phyloP scores from a whole-genome alignment of 2,888 invertebrate genomes.

The Ichneumoninae sp. region DNA sequence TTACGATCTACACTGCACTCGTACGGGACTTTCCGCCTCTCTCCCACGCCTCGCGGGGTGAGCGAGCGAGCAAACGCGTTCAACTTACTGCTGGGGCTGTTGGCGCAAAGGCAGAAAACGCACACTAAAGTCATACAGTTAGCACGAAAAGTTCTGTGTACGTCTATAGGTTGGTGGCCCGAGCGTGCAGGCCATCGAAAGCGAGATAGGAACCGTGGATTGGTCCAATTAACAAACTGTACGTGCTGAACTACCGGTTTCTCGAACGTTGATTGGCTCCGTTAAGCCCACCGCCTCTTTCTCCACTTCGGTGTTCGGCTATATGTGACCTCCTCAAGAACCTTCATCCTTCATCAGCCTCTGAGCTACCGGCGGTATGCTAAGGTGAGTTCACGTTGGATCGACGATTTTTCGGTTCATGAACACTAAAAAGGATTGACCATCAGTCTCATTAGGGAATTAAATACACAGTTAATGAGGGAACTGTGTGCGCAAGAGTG shows the following conservation, averaged over 20 bases:
- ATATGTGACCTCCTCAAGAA: not conserved
- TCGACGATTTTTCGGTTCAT: not conserved
- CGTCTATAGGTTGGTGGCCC: constrained; percentile 1
- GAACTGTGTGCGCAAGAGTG: not conserved
- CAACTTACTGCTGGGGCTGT: constrained; percentile 25
- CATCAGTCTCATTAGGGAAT: not conserved
- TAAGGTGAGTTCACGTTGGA: not conserved
- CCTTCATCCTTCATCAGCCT: not conserved
- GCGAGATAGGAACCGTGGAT: constrained; percentile 62
- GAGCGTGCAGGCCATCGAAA: constrained; percentile 39
- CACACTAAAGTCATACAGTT: constrained; percentile 11
- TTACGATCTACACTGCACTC: constrained; percentile 44
- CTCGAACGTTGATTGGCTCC: constrained; percentile 72
- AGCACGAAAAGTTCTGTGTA: constrained; percentile 28
- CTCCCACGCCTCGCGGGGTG: not conserved
- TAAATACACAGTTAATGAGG: not conserved
- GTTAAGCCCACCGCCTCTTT: constrained; percentile 46
- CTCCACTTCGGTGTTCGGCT: constrained; percentile 21
- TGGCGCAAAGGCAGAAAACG: constrained; percentile 15
- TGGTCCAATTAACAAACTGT: constrained; percentile 77
- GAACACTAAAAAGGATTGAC: not conserved
- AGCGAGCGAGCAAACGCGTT: constrained; percentile 22
- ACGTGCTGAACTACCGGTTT: constrained; percentile 73
- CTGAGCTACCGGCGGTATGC: not conserved
- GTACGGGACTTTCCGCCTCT: constrained; percentile 35